Percentiles rank a stretch among this genome's conserved stretches.
Conservation (phyloP, 2,888 invertebrate genomes). For the Rhagium mordax region DNA sequence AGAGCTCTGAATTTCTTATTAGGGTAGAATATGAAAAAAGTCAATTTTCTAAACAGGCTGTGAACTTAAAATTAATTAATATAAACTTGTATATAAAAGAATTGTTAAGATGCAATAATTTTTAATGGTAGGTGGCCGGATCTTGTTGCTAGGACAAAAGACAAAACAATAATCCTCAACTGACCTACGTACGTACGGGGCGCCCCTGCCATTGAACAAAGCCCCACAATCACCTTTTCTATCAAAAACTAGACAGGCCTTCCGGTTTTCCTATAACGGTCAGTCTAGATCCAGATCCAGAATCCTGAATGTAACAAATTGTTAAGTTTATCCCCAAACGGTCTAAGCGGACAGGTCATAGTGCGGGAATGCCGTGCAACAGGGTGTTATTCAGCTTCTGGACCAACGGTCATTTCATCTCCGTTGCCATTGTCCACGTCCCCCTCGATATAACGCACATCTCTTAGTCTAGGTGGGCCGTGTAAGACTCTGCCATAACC, state of each 20-base stretch:
- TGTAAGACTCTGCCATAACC: constrained; percentile 49
- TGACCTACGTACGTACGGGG: neutral
- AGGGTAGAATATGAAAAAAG: no score
- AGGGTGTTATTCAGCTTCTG: constrained; percentile 48
- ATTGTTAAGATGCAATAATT: no score
- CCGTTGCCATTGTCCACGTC: constrained; percentile 57
- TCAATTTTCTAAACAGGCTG: no score
- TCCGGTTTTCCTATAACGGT: constrained; percentile 55
- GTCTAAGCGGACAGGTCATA: constrained; percentile 43
- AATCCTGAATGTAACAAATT: constrained; percentile 54
- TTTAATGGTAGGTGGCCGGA: no score
- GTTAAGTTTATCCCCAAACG: constrained; percentile 53
- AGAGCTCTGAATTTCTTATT: no score
- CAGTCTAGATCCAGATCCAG: constrained; percentile 38
- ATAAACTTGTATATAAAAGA: no score
- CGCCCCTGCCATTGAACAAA: constrained; percentile 16
- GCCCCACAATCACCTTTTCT: constrained; percentile 42
- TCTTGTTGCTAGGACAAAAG: no score
- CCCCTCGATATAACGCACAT: constrained; percentile 48
- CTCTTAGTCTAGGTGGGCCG: constrained; percentile 57
- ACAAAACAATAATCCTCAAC: neutral
- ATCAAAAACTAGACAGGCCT: constrained; percentile 53
- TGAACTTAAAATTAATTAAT: no score
- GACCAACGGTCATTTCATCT: constrained; percentile 57
- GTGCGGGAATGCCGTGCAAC: constrained; percentile 49